These are phyloP conservation scores for Drosophila grimshawi DNA, from an alignment of 1,140 invertebrate genomes.

Conservation along the genomic window DNA sequence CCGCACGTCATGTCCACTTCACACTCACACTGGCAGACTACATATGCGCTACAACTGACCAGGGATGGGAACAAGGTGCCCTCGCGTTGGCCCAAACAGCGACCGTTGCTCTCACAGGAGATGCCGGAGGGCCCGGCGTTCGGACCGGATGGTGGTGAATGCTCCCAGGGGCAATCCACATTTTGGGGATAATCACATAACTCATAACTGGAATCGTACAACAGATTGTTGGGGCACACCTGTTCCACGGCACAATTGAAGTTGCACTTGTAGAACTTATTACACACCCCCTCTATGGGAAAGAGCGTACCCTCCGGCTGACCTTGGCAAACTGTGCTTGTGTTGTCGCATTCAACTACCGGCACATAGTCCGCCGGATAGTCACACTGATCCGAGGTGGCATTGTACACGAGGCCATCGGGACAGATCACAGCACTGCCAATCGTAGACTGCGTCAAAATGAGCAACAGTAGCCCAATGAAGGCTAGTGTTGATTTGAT, in stretches of 20 bases:
- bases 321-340: constrained; percentile 41
- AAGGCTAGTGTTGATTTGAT: constrained; percentile 4
- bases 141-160: constrained; percentile 59
- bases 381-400: constrained; percentile 58
- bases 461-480: constrained; percentile 21
- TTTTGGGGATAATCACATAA: constrained; percentile 54
- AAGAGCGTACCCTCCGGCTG: constrained; percentile 56
- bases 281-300: constrained; percentile 57
- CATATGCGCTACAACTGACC: constrained; percentile 44
- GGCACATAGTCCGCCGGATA: constrained; percentile 58
- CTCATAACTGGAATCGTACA: constrained; percentile 16
- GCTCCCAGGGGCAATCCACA: constrained; percentile 45
- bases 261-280: constrained; percentile 71
- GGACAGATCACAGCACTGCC: constrained; percentile 32
- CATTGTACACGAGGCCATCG: constrained; percentile 56
- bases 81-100: constrained; percentile 43
- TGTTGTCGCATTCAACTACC: constrained; percentile 42
- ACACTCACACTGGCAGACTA: constrained; percentile 67
- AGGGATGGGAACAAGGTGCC: constrained; percentile 39
- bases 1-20: constrained; percentile 56
- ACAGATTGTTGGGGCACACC: constrained; percentile 61
- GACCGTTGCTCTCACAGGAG: constrained; percentile 61
- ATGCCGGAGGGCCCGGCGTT: constrained; percentile 63
- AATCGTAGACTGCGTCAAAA: constrained; percentile 2
- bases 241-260: constrained; percentile 66